Conservation (phyloP, 1,140 invertebrate species). For the Bombus picipes region DNA sequence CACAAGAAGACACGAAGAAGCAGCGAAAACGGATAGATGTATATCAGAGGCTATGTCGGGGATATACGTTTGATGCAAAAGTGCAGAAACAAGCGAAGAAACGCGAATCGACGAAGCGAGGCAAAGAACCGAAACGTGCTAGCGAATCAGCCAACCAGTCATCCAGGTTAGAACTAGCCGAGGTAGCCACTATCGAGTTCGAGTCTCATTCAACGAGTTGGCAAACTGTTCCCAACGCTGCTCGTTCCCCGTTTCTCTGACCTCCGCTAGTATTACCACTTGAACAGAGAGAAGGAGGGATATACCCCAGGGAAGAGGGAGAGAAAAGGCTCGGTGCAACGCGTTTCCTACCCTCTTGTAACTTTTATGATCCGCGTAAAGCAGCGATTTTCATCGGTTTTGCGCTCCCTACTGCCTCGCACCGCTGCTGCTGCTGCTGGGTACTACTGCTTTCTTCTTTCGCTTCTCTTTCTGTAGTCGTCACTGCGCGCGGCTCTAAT, state of each 20-base stretch:
- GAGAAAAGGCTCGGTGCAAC: constrained; percentile 46
- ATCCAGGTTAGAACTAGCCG: constrained; percentile 42
- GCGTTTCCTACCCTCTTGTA: constrained; percentile 72
- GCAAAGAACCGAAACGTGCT: constrained; percentile 67
- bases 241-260: constrained; percentile 53
- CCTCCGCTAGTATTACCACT: constrained; percentile 69
- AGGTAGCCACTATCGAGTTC: constrained; percentile 66
- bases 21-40: constrained; percentile 16
- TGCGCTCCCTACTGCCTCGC: constrained; percentile 34
- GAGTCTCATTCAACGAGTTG: constrained; percentile 78
- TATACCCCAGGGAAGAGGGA: background rate
- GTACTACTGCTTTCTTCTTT: constrained; percentile 26
- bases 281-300: constrained; percentile 63
- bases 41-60: constrained; percentile 1
- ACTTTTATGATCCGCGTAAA: constrained; percentile 79
- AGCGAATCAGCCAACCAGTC: constrained; percentile 34
- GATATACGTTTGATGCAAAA: constrained; percentile 66
- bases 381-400: constrained; percentile 65
- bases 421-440: background rate
- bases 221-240: constrained; percentile 75
- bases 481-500: constrained; percentile 52
- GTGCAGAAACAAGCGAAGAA: constrained; percentile 70
- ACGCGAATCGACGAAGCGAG: constrained; percentile 59
- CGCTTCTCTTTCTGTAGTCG: constrained; percentile 31
- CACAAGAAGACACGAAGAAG: background rate